Evolutionary conservation across 2,113 vertebrate species (phyloP), one percentile per base, ranked within the genome.

Genomic region (Actenoides hombroni): DNA sequence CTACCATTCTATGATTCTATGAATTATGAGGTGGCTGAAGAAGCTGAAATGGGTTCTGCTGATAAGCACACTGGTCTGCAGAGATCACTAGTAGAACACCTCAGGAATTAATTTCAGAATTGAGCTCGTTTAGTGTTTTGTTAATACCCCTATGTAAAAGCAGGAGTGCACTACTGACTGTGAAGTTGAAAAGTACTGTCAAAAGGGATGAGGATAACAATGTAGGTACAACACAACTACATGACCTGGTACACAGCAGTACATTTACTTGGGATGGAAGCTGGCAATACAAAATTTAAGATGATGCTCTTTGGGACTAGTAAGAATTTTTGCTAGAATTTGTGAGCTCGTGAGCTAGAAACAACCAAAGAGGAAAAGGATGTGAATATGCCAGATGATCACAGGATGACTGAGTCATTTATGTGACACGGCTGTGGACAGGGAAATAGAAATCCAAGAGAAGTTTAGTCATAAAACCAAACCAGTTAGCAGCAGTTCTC

Each of bases 381-480:
- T 69, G 42, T 76, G 86, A 87, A 87, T 92, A 65, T 8, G 39
- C 61, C 71, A 39, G 42, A 15, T n/a, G 81, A 89, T 91, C 81
- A 89, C 74, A 95, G 91, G 81, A 89, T 68, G 60, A 56, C 68
- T 49, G 81, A 91, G 67, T 95, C 87, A 91, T 48, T 87, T 73
- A 57, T 3, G 35, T 91, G 81, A 87, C 67, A 57, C n/a, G 61
- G 69, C 75, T 1, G 0, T 56, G 51, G 74, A 91, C 5, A 18
- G n/a, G 82, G 31, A 95, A 91, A 95, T 89, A 1, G 88, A 96
- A 95, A 86, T 68, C 73, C 53, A 7, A 5, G 35, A 64, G 44
- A 74, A 84, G 86, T 89, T 92, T 89, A 79, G 85, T 91, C 56
- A 78, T 81, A 93, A 94, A 86, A 48, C 80, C 65, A 88, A 93